Evolutionary conservation across 2,113 vertebrate species (phyloP), one percentile per base, ranked within the genome.

Genomic region (Lepus timidus): DNA sequence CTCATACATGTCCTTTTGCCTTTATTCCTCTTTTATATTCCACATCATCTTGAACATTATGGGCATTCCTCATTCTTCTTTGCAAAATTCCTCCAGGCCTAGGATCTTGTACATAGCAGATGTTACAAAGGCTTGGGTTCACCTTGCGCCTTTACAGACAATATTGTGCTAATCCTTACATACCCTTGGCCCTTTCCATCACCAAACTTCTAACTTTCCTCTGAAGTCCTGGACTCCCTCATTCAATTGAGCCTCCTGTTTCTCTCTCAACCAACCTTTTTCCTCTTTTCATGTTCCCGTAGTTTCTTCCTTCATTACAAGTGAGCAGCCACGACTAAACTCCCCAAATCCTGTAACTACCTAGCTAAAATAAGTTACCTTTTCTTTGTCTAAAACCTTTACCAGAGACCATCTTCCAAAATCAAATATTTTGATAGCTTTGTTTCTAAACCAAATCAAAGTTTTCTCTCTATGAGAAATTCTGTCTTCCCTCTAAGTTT

Each of bases 391-490:
- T 73, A 70, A 85, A 58, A 44, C 2, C 13, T 62, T 92, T 92
- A 85, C 64, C 5, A 70, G 9, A 22, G 68, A 16, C 1, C 5
- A 9, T n/a, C 76, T 95, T 93, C 49, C 13, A 51, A 88, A 90
- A 87, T 75, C 13, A 84, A 89, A 84, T 89, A 71, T 74, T 95
- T 94, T 81, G 31, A 73, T 85, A 33, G 3, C 9, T 23, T 58
- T 33, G 33, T 61, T 90, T 23, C 31, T 64, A 86, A 76, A 17
- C 33, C 52, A 83, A 91, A 87, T 51, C 70, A 70, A 96, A 74
- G 6, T 85, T 97, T 97, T 85, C 62, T 92, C 23, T 36, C 12
- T 85, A 71, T 82, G 74, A 94, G 55, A 85, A 92, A 85, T 88
- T 55, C 74, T 81, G 51, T 23, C 33, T 88, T 95, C 51, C 29